Evolutionary conservation across 2,113 vertebrate genomes (phyloP), one percentile per base, ranked within the genome.

Genomic region (Chaetodon auriga): DNA sequence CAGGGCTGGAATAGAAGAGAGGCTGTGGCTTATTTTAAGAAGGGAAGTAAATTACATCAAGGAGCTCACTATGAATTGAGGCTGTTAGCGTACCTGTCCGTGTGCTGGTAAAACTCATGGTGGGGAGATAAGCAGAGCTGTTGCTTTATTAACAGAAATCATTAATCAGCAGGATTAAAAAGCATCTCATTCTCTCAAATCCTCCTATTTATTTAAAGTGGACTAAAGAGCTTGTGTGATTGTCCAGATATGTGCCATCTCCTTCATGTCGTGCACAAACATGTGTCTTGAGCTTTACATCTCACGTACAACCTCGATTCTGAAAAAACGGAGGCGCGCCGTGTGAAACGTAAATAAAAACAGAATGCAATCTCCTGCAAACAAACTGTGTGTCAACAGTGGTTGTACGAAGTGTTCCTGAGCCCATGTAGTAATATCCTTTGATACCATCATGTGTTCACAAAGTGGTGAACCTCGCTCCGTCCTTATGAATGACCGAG

Each of bases 21-120:
- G 80, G 35, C 65, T 71, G 63, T 58, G 79, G 92, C 83, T 87
- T 83, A 55, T 82, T 90, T 86, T 87, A 78, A 80, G 70, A 76
- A 53, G 49, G 35, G 51, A 53, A 87, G 70, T 72, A 68, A 90
- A 78, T 85, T 83, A 60, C 81, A 72, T 58, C 72, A 72, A 73
- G 66, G 60, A 75, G 43, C 75, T 80, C 45, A 14, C 51, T 81
- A 23, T 63, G 69, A 58, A 85, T 55, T 15, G 38, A 79, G 36
- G 19, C 73, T 57, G 19, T 71, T 65, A 19, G 45, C 57, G 46
- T 38, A 85, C 78, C 68, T 68, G 68, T 64, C 38, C 14, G 7
- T 51, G 48, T 71, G 55, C 54, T 68, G 12, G 18, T 78, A 2
- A 61, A 62, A 54, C 2, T 64, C 65, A 65, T 63, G 65, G 45